Base-by-base conservation (phyloP, 2,888 invertebrate species). In the Diploptera punctata region DNA sequence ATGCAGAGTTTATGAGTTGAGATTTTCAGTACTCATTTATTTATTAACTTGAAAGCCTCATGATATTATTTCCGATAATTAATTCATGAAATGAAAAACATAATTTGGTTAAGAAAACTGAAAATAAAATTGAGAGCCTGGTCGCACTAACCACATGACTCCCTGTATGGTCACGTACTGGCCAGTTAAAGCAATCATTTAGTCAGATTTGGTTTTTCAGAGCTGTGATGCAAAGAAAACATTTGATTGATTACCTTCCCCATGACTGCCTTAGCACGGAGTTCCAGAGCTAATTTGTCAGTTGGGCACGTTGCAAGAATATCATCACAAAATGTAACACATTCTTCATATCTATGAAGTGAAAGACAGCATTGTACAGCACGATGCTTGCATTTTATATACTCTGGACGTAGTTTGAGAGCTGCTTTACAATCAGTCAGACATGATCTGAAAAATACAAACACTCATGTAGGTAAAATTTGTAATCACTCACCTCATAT, bases 351-450 rank as follows among this genome's bases (percentile, higher is more conserved):
- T 77, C 90, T 88, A 31, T 86, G 84, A 71, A 92, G 81, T 77
- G 91, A 84, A 70, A 87, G 85, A 68, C 91, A 91, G 78, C 93
- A 91, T 75, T 91, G 89, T 0, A 93, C 93, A 1, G 94, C 94
- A 80, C 94, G 84, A 38, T 88, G 81, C 71, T 91, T 84, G 0
- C 94, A 92, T 85, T 98, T 97, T 0, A 85, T 81, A 81, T 98
- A 95, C 74, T 90, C 85, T 0, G 91, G 87, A 77, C 94, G 92
- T 57, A 92, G 86, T 78, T 89, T 88, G 24, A 97, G 79, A 0
- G 97, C 95, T 78, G 87, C 85, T 79, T 93, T 89, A 75, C 94
- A 93, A 81, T 98, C 98, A 74, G 84, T 86, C 18, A 97, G 83
- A 10, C 94, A 86, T 2, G 95, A 94, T 77, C 90, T 87, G 77